A percentile compares a stretch with the other conserved stretches of the same genome.
Conservation (phyloP, 2,113 vertebrate species). For the Microtus oregoni region DNA sequence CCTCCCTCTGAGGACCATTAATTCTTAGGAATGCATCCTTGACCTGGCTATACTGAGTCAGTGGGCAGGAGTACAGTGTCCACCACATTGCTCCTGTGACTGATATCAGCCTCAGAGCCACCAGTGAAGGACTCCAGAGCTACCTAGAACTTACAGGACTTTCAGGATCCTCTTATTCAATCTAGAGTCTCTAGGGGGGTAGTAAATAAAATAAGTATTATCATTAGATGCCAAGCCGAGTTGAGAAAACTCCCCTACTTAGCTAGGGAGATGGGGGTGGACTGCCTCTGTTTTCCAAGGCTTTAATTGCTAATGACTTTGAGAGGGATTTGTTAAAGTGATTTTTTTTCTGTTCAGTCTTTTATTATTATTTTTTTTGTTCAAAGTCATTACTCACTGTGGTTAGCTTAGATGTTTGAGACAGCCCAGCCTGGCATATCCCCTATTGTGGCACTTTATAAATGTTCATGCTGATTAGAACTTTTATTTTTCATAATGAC, state of each 20-base stretch:
- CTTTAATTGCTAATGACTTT: constrained; percentile 61
- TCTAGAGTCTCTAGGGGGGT: not conserved
- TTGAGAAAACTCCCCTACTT: not conserved
- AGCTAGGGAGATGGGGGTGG: not conserved
- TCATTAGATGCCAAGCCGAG: not conserved
- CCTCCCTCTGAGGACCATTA: not conserved
- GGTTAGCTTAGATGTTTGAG: constrained; percentile 67
- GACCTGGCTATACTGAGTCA: not conserved
- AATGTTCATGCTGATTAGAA: constrained; percentile 82
- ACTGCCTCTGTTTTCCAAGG: not conserved
- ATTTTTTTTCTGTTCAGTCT: constrained; percentile 69
- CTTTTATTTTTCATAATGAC: constrained; percentile 85
- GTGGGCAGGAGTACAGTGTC: fast-evolving
- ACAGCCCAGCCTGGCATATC: constrained; percentile 66
- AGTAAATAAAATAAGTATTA: not conserved
- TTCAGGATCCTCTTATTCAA: not conserved
- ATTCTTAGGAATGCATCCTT: not conserved
- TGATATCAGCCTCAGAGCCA: not conserved
- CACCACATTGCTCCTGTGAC: not conserved
- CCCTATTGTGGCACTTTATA: constrained; percentile 76
- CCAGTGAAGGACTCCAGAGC: not conserved
- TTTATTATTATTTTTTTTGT: constrained; percentile 56
- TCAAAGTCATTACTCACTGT: constrained; percentile 68
- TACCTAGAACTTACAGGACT: not conserved
- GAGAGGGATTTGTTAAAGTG: constrained; percentile 63